A percentile compares a stretch with the other conserved stretches of the same genome.
Conservation (phyloP, 2,797 vertebrate species). For the Malacoraja senta region DNA sequence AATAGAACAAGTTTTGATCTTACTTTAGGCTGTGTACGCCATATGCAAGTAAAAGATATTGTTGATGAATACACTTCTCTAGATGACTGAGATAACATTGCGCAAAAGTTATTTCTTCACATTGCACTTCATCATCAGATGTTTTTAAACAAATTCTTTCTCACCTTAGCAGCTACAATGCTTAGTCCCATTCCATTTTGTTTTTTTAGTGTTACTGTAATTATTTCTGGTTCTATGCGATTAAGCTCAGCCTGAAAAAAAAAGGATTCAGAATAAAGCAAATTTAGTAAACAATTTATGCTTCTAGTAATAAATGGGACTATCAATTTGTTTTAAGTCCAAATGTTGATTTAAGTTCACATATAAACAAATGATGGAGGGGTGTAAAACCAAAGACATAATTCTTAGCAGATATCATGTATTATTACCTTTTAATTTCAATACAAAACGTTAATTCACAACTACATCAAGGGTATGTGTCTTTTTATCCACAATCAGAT, state of each 20-base stretch:
- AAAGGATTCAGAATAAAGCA: constrained; percentile 23
- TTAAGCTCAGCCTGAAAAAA: constrained; percentile 67
- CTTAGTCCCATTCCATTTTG: constrained; percentile 97
- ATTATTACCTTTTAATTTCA: no score
- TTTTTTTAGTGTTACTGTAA: constrained; percentile 95
- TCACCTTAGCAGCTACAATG: constrained; percentile 97
- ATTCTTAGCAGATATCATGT: no score
- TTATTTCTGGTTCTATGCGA: constrained; percentile 92
- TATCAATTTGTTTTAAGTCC: neutral
- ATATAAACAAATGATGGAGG: neutral
- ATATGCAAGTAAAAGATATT: neutral
- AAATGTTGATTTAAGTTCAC: neutral
- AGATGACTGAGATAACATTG: neutral
- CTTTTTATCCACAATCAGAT: neutral
- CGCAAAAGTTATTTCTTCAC: neutral
- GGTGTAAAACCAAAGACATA: no score
- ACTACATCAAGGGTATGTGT: neutral
- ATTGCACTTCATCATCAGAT: neutral
- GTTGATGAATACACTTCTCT: neutral
- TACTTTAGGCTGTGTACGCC: no score
- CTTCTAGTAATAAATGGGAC: neutral
- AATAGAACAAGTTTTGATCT: no score
- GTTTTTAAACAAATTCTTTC: constrained; percentile 42
- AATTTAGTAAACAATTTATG: neutral
- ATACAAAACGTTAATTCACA: neutral